Conservation (phyloP, 2,888 invertebrate species). For the Lissocephala sabroskyi region DNA sequence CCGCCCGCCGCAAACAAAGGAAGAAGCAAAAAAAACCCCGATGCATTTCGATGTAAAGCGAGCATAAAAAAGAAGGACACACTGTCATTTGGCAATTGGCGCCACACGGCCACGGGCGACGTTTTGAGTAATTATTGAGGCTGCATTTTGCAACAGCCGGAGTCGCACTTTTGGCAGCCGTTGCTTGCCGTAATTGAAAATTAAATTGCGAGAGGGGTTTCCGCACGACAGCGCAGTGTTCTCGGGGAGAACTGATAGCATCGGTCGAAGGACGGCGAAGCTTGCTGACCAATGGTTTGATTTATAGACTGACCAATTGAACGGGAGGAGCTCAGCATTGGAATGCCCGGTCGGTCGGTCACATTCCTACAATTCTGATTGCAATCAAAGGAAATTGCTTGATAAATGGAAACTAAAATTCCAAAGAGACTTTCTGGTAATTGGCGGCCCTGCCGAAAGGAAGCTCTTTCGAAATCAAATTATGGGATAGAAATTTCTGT, state of each 20-base stretch:
- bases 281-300: background rate
- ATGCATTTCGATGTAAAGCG: too few relatives aligned
- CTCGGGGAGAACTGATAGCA: background rate
- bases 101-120: slow-evolving; percentile 47
- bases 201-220: slow-evolving; percentile 50
- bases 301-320: background rate
- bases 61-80: background rate
- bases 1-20: slow-evolving; percentile 12
- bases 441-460: background rate
- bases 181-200: slow-evolving; percentile 59
- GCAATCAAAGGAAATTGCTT: too few relatives aligned
- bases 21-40: too few relatives aligned
- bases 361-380: too few relatives aligned
- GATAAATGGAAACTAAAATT: too few relatives aligned
- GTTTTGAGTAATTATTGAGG: slow-evolving; percentile 62
- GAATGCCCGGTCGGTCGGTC: too few relatives aligned
- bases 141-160: slow-evolving; percentile 44
- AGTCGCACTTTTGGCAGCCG: slow-evolving; percentile 41
- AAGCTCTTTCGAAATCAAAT: too few relatives aligned
- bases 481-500: too few relatives aligned
- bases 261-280: background rate
- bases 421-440: background rate
- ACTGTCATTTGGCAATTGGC: slow-evolving; percentile 13
- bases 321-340: background rate
- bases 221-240: slow-evolving; percentile 32